A percentile compares a stretch with the other conserved stretches of the same genome.
Conservation (phyloP, 2,113 vertebrate species). For the Oncorhynchus tshawytscha region DNA sequence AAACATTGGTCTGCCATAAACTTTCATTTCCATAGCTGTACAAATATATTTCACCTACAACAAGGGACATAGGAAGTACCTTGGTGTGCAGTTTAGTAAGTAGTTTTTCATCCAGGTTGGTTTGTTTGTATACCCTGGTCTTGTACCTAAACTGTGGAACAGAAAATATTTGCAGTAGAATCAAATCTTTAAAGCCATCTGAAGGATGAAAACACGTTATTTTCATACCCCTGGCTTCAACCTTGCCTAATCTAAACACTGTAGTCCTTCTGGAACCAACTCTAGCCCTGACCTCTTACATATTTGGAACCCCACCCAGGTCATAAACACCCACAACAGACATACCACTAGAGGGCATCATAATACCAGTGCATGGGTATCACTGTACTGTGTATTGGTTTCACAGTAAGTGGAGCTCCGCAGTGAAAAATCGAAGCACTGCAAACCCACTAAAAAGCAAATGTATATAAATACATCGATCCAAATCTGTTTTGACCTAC, state of each 20-base stretch:
- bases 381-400: neutral
- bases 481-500: neutral
- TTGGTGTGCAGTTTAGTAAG: constrained; percentile 92
- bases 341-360: constrained; percentile 60
- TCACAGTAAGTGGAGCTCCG: neutral
- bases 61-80: constrained; percentile 67
- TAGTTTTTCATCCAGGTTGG: constrained; percentile 93
- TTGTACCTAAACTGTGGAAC: constrained; percentile 91
- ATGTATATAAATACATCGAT: neutral
- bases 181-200: constrained; percentile 6
- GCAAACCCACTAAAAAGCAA: no score
- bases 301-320: constrained; percentile 20
- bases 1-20: neutral
- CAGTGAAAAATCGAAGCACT: neutral
- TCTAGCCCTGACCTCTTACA: constrained; percentile 13
- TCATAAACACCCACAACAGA: constrained; percentile 3
- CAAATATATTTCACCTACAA: neutral
- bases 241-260: constrained; percentile 19
- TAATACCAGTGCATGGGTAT: constrained; percentile 21
- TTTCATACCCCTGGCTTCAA: neutral
- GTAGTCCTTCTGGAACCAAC: constrained; percentile 25
- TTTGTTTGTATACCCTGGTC: constrained; percentile 94
- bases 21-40: neutral
- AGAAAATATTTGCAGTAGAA: constrained; percentile 25
- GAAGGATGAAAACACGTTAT: neutral